Conservation (phyloP, 2,113 vertebrate genomes). For the Neolamprologus toae region DNA sequence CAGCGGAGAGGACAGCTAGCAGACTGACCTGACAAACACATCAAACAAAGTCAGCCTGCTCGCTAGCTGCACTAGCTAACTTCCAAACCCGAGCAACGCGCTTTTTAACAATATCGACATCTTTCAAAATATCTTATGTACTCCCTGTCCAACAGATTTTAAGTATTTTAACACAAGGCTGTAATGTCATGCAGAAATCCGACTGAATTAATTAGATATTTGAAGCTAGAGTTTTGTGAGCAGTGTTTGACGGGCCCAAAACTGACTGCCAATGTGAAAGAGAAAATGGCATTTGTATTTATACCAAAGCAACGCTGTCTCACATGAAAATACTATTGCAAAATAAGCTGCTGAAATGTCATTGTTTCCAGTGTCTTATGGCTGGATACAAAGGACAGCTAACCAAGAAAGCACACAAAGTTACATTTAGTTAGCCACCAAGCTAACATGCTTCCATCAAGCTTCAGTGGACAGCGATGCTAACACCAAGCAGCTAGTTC, state of each 20-base stretch:
- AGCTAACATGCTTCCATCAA: slow-evolving; percentile 11
- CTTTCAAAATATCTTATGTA: accelerated
- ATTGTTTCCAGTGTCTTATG: no score
- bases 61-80: slow-evolving; percentile 11
- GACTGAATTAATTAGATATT: background rate
- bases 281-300: background rate
- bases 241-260: slow-evolving; percentile 44
- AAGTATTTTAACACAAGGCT: background rate
- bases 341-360: background rate
- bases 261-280: background rate
- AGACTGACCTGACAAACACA: slow-evolving; percentile 62
- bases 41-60: slow-evolving; percentile 61
- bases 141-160: accelerated
- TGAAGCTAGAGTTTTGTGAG: background rate
- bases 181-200: background rate
- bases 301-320: background rate
- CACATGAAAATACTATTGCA: background rate
- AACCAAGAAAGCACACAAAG: background rate
- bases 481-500: slow-evolving; percentile 6
- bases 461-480: background rate
- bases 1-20: slow-evolving; percentile 33
- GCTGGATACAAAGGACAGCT: background rate
- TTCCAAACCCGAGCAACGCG: background rate
- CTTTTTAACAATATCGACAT: background rate
- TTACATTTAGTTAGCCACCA: slow-evolving; percentile 20